Base-by-base conservation (phyloP, 1,140 invertebrate genomes). In the Steinernema khuongi region DNA sequence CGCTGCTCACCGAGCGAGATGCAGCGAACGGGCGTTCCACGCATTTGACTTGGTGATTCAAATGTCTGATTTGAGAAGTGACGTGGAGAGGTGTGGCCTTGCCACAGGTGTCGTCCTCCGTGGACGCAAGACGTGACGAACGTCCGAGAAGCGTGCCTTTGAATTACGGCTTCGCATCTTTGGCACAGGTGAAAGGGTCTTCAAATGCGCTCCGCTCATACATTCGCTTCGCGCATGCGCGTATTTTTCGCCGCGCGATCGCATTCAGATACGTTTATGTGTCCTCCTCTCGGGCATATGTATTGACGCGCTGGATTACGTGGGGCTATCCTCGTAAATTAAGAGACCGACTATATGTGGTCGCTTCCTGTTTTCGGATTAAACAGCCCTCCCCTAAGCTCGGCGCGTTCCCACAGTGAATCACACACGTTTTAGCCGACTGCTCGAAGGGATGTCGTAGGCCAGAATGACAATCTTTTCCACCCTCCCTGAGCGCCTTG, bases 161-260 rank as follows among this genome's bases (percentile, higher is more conserved):
- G 50, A 60, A 60, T 60, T 60, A 60, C 50, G 50, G 50, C 50
- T 60, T 60, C 50, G n/a, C 26, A 60, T 60, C 50, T 60, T 26
- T 2, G 50, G 22, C 50, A 22, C 22, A 60, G 50, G 50, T 60
- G 50, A 26, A 60, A 60, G 26, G 50, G 50, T 60, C 50, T 60
- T 60, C 50, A 4, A 60, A 60, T 60, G 50, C 50, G 50, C 11
- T 11, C 14, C 26, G 22, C 26, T 60, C 50, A 17, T 22, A 60
- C 19, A 22, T 22, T 60, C 36, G 36, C 36, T 41, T 41, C 36
- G 36, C 36, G 7, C 36, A 41, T 41, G 7, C 7, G 7, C 36
- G n/a, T 11, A 7, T 7, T 41, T 41, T 41, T 41, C 7, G 7
- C n/a, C n/a, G 7, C n/a, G 36, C 36, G 7, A n/a, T 41, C 36